Evolutionary conservation across 1,140 invertebrate species (phyloP).

Genomic region (Euura saliciscinereae): DNA sequence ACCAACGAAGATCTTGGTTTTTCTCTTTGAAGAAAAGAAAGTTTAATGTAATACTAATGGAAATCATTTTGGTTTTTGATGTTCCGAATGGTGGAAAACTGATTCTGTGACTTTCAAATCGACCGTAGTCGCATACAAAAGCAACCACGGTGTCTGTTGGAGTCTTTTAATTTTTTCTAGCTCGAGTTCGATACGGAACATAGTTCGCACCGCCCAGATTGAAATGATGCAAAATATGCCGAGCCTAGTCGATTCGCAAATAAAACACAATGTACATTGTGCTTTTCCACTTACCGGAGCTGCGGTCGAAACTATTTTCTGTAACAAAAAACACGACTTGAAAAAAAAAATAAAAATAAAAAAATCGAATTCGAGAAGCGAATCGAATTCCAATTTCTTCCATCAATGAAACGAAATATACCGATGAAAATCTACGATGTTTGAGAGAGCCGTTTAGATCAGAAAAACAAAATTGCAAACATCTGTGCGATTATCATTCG

Average conservation of each 20-base stretch:
- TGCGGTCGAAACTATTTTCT: background rate
- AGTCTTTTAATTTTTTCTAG: slow-evolving; percentile 44
- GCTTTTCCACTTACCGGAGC: slow-evolving; percentile 1
- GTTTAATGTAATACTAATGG: background rate
- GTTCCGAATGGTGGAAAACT: background rate
- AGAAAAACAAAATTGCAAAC: too few relatives aligned
- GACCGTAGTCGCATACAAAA: slow-evolving; percentile 40
- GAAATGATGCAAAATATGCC: background rate
- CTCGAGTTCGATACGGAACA: slow-evolving; percentile 32
- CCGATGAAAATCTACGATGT: too few relatives aligned
- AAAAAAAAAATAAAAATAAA: background rate
- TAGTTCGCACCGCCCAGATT: background rate
- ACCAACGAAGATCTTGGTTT: slow-evolving; percentile 60
- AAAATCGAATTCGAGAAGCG: background rate
- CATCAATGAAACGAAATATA: too few relatives aligned
- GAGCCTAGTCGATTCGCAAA: background rate
- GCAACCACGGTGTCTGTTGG: slow-evolving; percentile 55
- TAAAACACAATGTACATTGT: background rate
- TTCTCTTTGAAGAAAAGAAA: slow-evolving; percentile 42
- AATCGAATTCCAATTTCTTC: too few relatives aligned
- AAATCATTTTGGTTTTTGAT: background rate
- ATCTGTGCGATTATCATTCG: too few relatives aligned
- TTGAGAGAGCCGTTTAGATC: too few relatives aligned
- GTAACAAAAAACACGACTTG: background rate
- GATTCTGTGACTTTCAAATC: slow-evolving; percentile 45